Percentiles rank a stretch among this genome's conserved stretches.
Evolutionary conservation across 2,113 vertebrate species (phyloP).

Genomic region (Thalassarche chlororhynchos): DNA sequence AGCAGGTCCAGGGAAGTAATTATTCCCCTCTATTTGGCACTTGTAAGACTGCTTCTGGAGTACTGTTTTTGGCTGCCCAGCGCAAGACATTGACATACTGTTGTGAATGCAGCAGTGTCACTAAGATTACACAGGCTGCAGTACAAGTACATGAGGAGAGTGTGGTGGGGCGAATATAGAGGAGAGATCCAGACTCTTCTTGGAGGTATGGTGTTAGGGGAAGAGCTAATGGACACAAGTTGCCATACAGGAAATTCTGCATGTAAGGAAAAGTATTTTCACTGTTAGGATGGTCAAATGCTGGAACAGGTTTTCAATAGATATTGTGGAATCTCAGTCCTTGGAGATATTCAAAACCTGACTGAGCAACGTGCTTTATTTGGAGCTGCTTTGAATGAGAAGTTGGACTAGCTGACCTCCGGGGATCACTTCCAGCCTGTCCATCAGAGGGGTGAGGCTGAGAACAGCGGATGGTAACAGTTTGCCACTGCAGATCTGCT

Average conservation of each 20-base stretch:
- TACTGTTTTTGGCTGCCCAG: background rate
- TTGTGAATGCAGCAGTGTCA: background rate
- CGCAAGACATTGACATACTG: background rate
- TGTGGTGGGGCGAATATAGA: fast-evolving
- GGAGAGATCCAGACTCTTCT: background rate
- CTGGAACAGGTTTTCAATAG: background rate
- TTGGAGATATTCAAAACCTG: background rate
- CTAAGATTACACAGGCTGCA: background rate
- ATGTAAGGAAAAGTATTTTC: background rate
- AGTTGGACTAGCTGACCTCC: background rate
- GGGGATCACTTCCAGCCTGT: background rate
- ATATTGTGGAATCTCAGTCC: background rate
- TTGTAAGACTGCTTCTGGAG: background rate
- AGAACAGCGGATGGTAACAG: background rate
- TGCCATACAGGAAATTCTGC: background rate
- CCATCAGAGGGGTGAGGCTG: background rate
- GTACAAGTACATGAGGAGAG: background rate
- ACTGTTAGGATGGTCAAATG: background rate
- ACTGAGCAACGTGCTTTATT: background rate
- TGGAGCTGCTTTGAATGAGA: background rate
- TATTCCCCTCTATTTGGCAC: background rate
- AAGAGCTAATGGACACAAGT: background rate
- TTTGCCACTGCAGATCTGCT: background rate
- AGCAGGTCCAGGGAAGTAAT: background rate
- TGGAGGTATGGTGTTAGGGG: background rate